These are phyloP conservation scores for Cylindroiulus punctatus DNA, from an alignment of 2,888 invertebrate species.

Conservation along the genomic window DNA sequence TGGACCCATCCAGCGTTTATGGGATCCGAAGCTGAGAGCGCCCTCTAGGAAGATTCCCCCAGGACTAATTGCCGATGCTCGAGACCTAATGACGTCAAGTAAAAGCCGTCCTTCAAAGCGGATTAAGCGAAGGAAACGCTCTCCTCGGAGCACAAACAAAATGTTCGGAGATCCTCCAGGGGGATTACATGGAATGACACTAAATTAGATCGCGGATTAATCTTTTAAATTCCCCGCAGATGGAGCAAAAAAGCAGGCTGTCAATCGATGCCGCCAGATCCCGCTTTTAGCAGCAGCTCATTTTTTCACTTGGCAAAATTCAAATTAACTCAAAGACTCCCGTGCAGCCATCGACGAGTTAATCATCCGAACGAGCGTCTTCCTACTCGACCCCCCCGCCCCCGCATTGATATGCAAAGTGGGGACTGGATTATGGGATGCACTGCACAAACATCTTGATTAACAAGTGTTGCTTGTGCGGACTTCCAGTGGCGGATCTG, in stretches of 20 bases:
- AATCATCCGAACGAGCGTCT: neutral
- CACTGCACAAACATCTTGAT: constrained; percentile 7
- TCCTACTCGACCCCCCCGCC: neutral
- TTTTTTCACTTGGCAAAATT: neutral
- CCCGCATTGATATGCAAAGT: neutral
- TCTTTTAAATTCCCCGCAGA: constrained; percentile 11
- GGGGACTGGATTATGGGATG: neutral
- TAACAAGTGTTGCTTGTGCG: neutral
- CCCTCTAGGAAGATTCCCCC: neutral
- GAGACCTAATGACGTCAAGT: constrained; percentile 1
- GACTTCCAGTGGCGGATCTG: neutral
- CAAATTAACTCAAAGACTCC: constrained; percentile 18
- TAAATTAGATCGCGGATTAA: constrained; percentile 18
- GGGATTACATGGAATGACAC: constrained; percentile 11
- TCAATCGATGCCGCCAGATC: neutral
- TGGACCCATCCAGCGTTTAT: too few species aligned
- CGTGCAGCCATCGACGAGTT: neutral
- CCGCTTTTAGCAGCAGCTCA: neutral
- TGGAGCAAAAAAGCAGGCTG: neutral
- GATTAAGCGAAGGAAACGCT: neutral
- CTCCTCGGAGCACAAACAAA: neutral
- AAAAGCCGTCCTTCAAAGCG: constrained; percentile 10
- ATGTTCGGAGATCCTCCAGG: neutral
- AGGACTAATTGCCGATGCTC: neutral
- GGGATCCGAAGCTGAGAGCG: neutral